phyloP scores from a whole-genome alignment of 2,888 invertebrate genomes.

The Iphiclides podalirius region DNA sequence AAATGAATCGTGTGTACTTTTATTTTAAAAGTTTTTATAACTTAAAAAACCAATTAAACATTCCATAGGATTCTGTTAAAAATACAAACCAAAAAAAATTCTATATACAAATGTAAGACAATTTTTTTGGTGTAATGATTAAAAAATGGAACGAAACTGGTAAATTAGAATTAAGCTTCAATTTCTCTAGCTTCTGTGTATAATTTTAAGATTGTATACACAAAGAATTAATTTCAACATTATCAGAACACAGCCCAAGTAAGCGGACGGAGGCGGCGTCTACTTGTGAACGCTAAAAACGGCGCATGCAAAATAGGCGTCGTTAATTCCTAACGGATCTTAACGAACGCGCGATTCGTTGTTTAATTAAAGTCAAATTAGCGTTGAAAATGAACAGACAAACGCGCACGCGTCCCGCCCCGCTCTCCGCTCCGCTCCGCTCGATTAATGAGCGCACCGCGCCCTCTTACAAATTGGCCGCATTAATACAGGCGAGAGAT shows the following conservation, averaged over 20 bases:
- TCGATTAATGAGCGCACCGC: slow-evolving; percentile 68
- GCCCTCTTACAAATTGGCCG: slow-evolving; percentile 74
- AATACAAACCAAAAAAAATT: too few relatives aligned
- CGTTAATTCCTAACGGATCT: slow-evolving; percentile 24
- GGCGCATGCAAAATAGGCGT: slow-evolving; percentile 27
- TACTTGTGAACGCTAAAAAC: neutral
- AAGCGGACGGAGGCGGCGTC: neutral
- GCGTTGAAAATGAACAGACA: slow-evolving; percentile 50
- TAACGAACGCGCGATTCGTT: slow-evolving; percentile 34
- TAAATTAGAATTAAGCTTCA: too few relatives aligned
- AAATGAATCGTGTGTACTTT: too few relatives aligned
- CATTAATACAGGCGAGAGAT: slow-evolving; percentile 64
- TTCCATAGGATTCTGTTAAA: too few relatives aligned
- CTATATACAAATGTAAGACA: too few relatives aligned
- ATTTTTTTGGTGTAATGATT: too few relatives aligned
- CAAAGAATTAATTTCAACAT: neutral
- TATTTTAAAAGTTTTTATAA: too few relatives aligned
- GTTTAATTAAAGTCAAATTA: slow-evolving; percentile 66
- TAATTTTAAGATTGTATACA: too few relatives aligned
- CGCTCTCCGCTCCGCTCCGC: slow-evolving; percentile 29
- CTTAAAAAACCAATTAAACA: too few relatives aligned
- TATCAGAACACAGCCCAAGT: neutral
- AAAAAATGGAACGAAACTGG: too few relatives aligned
- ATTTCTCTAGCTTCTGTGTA: too few relatives aligned
- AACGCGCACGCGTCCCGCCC: slow-evolving; percentile 30